A percentile compares a stretch with the other conserved stretches of the same genome.
phyloP scores from a whole-genome alignment of 2,113 vertebrate species.

The Caranx melampygus region DNA sequence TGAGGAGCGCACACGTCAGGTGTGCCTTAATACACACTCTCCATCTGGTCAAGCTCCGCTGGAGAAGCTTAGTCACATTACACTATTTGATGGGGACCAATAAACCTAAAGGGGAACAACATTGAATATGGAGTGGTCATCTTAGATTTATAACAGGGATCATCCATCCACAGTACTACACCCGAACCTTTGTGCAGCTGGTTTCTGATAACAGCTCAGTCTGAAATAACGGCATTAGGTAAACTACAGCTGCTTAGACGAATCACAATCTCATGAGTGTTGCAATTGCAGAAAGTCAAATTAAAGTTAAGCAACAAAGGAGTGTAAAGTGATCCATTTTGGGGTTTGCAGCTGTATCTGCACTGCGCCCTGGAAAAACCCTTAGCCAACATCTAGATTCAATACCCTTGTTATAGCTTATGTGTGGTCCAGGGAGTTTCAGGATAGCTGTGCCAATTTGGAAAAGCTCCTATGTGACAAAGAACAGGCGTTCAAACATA shows the following conservation, averaged over 20 bases:
- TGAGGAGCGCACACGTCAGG: constrained; percentile 20
- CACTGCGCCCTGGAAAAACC: constrained; percentile 26
- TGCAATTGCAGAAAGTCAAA: constrained; percentile 53
- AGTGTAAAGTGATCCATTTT: constrained; percentile 60
- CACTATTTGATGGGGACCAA: constrained; percentile 53
- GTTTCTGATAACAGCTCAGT: constrained; percentile 43
- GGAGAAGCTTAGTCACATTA: constrained; percentile 39
- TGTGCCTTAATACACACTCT: constrained; percentile 29
- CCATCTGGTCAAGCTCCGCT: constrained; percentile 45
- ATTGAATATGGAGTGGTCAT: constrained; percentile 32
- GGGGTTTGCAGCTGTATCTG: constrained; percentile 48
- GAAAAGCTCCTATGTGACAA: constrained; percentile 25
- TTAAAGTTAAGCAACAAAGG: constrained; percentile 56
- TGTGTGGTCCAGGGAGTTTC: constrained; percentile 35
- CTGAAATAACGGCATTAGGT: constrained; percentile 52
- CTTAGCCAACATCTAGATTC: constrained; percentile 57
- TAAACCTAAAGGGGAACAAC: constrained; percentile 48
- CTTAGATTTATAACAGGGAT: constrained; percentile 17
- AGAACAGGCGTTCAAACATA: constrained; percentile 14
- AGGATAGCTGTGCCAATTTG: constrained; percentile 15
- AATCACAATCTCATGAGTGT: constrained; percentile 57
- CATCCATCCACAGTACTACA: not conserved
- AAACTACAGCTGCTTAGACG: constrained; percentile 67
- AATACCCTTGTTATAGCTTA: constrained; percentile 38
- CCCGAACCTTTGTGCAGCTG: constrained; percentile 51